Conservation (phyloP, 2,113 vertebrate genomes). For the Anolis sagrei region DNA sequence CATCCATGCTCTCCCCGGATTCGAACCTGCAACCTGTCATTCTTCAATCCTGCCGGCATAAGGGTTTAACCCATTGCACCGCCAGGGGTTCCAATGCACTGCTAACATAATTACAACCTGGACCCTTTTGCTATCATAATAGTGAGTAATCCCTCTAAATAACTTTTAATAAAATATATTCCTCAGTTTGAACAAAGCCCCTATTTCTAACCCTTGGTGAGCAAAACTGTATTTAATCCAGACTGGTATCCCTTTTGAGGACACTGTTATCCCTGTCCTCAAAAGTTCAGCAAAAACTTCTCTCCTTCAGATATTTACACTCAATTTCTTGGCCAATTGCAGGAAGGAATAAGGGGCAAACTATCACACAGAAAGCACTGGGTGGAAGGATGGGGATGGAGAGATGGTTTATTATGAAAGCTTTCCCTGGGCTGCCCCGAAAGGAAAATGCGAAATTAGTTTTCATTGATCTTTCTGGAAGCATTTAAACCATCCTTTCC, state of each 20-base stretch:
- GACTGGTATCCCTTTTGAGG: background rate
- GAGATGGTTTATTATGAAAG: background rate
- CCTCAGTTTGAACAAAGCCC: background rate
- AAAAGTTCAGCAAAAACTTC: background rate
- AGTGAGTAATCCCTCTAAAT: background rate
- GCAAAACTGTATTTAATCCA: background rate
- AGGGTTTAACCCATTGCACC: too few relatives aligned
- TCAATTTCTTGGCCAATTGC: background rate
- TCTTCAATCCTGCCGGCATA: too few relatives aligned
- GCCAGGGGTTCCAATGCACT: too few relatives aligned
- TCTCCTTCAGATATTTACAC: background rate
- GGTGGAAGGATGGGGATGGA: background rate
- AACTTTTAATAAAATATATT: background rate
- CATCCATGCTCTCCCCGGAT: too few relatives aligned
- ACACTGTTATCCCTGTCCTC: background rate
- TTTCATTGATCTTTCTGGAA: slow-evolving; percentile 48
- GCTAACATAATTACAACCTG: background rate
- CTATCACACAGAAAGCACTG: too few relatives aligned
- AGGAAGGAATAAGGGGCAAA: background rate
- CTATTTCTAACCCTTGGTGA: background rate
- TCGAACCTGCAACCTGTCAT: too few relatives aligned
- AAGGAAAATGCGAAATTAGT: slow-evolving; percentile 35
- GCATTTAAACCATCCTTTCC: slow-evolving; percentile 27
- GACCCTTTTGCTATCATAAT: background rate
- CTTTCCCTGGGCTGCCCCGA: background rate